A percentile compares a stretch with the other conserved stretches of the same genome.
Evolutionary conservation across 2,113 vertebrate genomes (phyloP).

Genomic region (Poicephalus meyeri): DNA sequence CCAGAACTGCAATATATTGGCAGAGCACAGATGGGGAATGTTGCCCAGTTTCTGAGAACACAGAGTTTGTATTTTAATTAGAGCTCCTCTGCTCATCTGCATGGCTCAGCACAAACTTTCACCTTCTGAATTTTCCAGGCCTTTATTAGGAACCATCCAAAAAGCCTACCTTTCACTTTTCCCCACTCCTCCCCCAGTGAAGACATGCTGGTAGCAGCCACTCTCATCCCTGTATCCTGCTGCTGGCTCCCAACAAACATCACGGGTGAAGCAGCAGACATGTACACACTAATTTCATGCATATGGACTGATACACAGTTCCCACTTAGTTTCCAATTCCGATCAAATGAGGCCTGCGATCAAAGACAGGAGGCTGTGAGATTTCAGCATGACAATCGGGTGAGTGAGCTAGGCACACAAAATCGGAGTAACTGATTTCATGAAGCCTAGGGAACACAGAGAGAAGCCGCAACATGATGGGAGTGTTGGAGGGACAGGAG

Average conservation of each 20-base stretch:
- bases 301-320: rapidly evolving
- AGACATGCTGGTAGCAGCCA: not conserved
- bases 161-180: not conserved
- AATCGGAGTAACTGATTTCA: not conserved
- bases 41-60: constrained; percentile 29
- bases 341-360: not conserved
- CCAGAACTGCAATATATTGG: not conserved
- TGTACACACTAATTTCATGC: rapidly evolving
- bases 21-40: constrained; percentile 8
- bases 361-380: not conserved
- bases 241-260: not conserved
- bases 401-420: not conserved
- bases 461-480: rapidly evolving
- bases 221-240: rapidly evolving
- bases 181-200: not conserved
- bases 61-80: constrained; percentile 24
- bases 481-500: not conserved
- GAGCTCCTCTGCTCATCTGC: constrained; percentile 21
- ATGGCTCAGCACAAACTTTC: not conserved
- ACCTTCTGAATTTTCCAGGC: not conserved
- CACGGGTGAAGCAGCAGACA: not conserved
- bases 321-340: not conserved
- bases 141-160: not conserved
- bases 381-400: not conserved
- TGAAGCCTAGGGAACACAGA: not conserved